Percentiles rank a stretch among this genome's conserved stretches.
Evolutionary conservation across 2,113 vertebrate genomes (phyloP).

Genomic region (Oncorhynchus nerka): DNA sequence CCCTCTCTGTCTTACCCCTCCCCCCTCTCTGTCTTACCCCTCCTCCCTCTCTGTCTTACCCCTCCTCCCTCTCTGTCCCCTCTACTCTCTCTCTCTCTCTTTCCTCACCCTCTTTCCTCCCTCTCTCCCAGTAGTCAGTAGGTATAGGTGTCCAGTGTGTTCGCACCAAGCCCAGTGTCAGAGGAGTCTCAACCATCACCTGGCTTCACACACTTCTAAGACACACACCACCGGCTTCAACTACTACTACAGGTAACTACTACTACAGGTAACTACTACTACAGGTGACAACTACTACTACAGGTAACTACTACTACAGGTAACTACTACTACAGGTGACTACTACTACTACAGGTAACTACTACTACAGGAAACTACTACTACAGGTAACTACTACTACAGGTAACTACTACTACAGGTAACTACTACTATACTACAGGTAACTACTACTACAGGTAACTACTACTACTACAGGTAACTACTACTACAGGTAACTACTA

Average conservation of each 20-base stretch:
- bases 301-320: too few species aligned
- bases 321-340: too few species aligned
- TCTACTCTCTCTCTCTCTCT: neutral
- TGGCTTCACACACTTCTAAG: neutral
- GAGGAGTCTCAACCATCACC: slow-evolving; percentile 37
- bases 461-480: neutral
- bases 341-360: too few species aligned
- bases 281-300: too few species aligned
- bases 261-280: neutral
- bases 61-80: neutral
- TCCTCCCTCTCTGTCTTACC: neutral
- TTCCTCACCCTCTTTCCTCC: neutral
- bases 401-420: too few species aligned
- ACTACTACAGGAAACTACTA: slow-evolving; percentile 28
- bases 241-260: too few species aligned
- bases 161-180: slow-evolving; percentile 21
- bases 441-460: neutral
- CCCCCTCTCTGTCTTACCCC: neutral
- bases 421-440: too few species aligned
- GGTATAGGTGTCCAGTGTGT: too few species aligned
- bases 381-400: slow-evolving; percentile 25
- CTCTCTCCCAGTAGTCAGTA: neutral
- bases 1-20: slow-evolving; percentile 35
- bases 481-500: too few species aligned
- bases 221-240: slow-evolving; percentile 21